Evolutionary conservation across 1,140 invertebrate genomes (phyloP), one percentile per base, ranked within the genome.

Genomic region (Belonocnema kinseyi): DNA sequence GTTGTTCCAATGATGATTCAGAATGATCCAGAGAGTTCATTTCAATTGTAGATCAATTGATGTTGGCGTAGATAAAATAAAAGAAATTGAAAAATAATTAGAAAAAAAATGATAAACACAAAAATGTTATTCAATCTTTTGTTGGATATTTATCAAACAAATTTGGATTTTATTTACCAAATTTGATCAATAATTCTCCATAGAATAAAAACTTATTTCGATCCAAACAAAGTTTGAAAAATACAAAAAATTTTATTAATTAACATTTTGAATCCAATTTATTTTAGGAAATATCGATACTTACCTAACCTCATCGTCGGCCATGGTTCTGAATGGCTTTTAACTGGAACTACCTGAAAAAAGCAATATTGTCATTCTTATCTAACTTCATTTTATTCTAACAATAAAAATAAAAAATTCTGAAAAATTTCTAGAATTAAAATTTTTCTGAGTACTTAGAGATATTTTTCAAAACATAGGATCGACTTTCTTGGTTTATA

Each of bases 251-350:
- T 33, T 13, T 46, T 12, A 6, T 11, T 8, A 46, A 1, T 46
- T 1, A 46, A 46, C 11, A 46, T 46, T 46, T 46, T 46, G 10
- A 7, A 10, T 10, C 0, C 2, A 46, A 46, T 46, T 11, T 46
- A 46, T 10, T 46, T 46, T 46, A 11, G 40, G 40, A 46, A 61
- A 73, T 51, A 46, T 40, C 50, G 86, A 91, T 93, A 94, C 95
- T 92, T 93, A 96, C 95, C 95, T 95, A 93, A 96, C 95, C 94
- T 96, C 95, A 94, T 96, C 95, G 94, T 96, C 95, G 92, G 95
- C 95, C 95, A 96, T 96, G 93, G 88, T 96, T 93, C 89, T 86
- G 89, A 88, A 90, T 92, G 87, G 88, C 80, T 90, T 87, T 80
- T 90, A 88, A 81, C 85, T 91, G 89, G 88, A 86, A 85, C 78